A percentile compares a stretch with the other conserved stretches of the same genome.
phyloP scores from a whole-genome alignment of 2,113 vertebrate genomes.

The Arothron firmamentum region DNA sequence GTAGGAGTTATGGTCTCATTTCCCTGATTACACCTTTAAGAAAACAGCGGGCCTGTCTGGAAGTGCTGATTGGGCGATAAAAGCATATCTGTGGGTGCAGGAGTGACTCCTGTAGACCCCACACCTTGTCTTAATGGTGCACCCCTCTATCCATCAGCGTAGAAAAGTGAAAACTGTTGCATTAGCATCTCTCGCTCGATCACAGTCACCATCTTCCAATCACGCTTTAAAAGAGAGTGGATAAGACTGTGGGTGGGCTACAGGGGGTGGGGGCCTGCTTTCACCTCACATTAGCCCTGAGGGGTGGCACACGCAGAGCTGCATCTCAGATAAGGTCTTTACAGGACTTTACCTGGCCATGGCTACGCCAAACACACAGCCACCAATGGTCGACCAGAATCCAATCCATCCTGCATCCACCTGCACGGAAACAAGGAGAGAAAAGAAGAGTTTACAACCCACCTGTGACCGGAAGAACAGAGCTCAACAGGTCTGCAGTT shows the following conservation, averaged over 20 bases:
- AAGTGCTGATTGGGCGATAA: slow-evolving; percentile 76
- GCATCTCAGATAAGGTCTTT: no score
- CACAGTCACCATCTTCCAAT: slow-evolving; percentile 24
- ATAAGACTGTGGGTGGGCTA: slow-evolving; percentile 9
- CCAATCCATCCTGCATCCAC: slow-evolving; percentile 98
- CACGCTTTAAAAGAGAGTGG: slow-evolving; percentile 38
- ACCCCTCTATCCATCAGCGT: slow-evolving; percentile 54
- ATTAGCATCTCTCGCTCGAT: slow-evolving; percentile 49
- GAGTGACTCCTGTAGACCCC: slow-evolving; percentile 69
- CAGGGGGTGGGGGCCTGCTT: not conserved
- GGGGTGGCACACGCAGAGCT: not conserved
- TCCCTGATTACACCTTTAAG: slow-evolving; percentile 84
- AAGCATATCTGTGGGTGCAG: slow-evolving; percentile 70
- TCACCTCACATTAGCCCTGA: slow-evolving; percentile 10
- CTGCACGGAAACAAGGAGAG: slow-evolving; percentile 58
- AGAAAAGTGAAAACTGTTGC: slow-evolving; percentile 44
- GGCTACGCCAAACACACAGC: slow-evolving; percentile 92
- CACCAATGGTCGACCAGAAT: slow-evolving; percentile 94
- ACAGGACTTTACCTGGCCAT: slow-evolving; percentile 84
- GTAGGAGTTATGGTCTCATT: slow-evolving; percentile 81
- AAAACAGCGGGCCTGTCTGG: slow-evolving; percentile 71
- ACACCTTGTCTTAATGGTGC: slow-evolving; percentile 47
- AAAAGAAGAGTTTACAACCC: slow-evolving; percentile 1
- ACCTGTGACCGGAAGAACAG: slow-evolving; percentile 9
- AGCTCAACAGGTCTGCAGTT: slow-evolving; percentile 21